Base-by-base conservation (phyloP, 1,140 invertebrate genomes). In the Triops longicaudatus region DNA sequence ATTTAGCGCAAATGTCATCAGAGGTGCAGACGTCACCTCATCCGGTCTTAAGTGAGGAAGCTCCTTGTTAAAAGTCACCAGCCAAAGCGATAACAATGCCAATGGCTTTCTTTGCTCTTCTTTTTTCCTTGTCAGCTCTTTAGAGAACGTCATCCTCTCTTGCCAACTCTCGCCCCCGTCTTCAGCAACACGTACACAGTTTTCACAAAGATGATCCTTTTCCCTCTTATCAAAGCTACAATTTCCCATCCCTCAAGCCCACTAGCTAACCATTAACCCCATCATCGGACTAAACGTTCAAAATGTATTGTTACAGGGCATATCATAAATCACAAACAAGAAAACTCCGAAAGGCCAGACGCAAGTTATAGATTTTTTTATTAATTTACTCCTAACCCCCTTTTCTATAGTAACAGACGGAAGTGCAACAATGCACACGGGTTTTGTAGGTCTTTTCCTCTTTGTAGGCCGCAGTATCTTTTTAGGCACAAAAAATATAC, bases 291-390 rank as follows among this genome's bases (percentile, higher is more conserved):
- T 63, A 63, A 63, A 63, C 50, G 50, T 22, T 63, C 22, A 63
- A 63, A 22, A 63, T 63, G 14, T 63, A 63, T 63, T 63, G 22
- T 63, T 63, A 63, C 50, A 63, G 50, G 50, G n/a, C 50, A 63
- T 63, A 63, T 63, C 50, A 63, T 14, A 63, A 63, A 63, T 63
- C 17, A 63, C 50, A 63, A 63, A 63, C 50, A 63, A 63, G 50
- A 63, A 63, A 63, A 22, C 17, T n/a, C 17, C 22, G 14, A 22
- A 63, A 63, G 17, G 50, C 50, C 10, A 22, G 50, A 63, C 50
- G 50, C 50, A 63, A 63, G 50, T 63, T 63, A 63, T 63, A 63
- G 9, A 6, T 11, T 63, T 63, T 14, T n/a, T 9, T 22, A 63
- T 14, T n/a, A 17, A 63, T n/a, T 63, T 63, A 37, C 31, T 63